A percentile compares a stretch with the other conserved stretches of the same genome.
These are phyloP conservation scores for Grammomys surdaster DNA, from an alignment of 2,113 vertebrate species.

Conservation along the genomic window DNA sequence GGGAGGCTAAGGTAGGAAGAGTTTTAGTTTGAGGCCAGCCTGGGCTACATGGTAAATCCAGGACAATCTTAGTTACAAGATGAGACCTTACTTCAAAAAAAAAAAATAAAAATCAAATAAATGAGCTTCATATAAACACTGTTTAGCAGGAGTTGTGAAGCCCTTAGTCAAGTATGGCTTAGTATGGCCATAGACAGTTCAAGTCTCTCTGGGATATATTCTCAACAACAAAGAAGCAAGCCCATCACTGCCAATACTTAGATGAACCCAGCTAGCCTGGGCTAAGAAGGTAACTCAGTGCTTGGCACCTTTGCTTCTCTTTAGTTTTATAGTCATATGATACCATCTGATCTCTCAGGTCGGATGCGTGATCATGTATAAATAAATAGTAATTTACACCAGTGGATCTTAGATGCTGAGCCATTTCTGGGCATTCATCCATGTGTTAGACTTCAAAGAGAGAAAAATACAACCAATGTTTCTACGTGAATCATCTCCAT, in stretches of 20 bases:
- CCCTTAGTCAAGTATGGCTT: background rate
- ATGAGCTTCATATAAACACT: too few relatives aligned
- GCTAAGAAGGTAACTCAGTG: background rate
- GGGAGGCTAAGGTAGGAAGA: background rate
- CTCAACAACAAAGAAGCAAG: background rate
- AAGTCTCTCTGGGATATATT: background rate
- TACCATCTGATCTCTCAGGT: background rate
- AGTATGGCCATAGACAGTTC: background rate
- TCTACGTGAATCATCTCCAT: background rate
- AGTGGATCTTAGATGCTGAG: background rate
- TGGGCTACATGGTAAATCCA: background rate
- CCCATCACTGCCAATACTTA: background rate
- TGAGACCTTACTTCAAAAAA: background rate
- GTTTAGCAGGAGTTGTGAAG: background rate
- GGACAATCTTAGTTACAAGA: background rate
- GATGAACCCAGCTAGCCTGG: background rate
- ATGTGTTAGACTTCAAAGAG: background rate
- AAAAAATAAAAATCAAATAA: background rate
- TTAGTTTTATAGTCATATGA: background rate
- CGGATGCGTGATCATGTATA: background rate
- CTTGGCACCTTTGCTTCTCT: background rate
- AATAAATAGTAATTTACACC: constrained; percentile 45
- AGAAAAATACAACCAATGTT: background rate
- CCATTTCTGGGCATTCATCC: background rate
- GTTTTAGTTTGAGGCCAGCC: background rate